Evolutionary conservation across 1,140 invertebrate genomes (phyloP).

Genomic region (Drosophila mayri): DNA sequence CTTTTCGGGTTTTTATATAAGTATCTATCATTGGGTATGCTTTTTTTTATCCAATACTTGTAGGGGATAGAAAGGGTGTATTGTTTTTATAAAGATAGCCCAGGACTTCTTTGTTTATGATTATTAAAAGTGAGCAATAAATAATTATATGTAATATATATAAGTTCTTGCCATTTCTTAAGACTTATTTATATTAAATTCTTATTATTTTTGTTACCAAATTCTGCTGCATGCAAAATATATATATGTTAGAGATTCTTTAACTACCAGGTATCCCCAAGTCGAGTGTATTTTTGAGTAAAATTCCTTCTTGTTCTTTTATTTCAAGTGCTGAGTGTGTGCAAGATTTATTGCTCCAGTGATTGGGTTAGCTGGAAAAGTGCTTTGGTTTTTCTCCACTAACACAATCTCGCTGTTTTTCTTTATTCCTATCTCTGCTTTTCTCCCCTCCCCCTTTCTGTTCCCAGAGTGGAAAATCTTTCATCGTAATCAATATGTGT

Average conservation of each 20-base stretch:
- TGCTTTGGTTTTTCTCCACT: conserved; percentile 39
- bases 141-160: background rate
- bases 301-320: conserved; percentile 5
- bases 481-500: conserved; percentile 58
- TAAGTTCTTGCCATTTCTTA: background rate
- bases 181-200: too few relatives aligned
- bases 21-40: conserved; percentile 1
- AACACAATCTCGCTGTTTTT: conserved; percentile 25
- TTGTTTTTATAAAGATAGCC: too few relatives aligned
- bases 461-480: conserved; percentile 38
- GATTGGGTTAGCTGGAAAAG: conserved; percentile 57
- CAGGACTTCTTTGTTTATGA: background rate
- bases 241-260: background rate
- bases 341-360: conserved; percentile 56
- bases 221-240: background rate
- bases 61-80: background rate
- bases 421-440: conserved; percentile 10
- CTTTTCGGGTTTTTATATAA: conserved; percentile 21
- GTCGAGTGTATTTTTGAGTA: background rate
- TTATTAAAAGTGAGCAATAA: background rate
- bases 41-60: background rate
- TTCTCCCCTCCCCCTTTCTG: background rate
- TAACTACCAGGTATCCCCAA: background rate
- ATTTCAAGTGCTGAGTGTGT: conserved; percentile 50
- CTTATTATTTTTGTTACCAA: background rate